Conservation (phyloP, 2,888 invertebrate genomes). For the Graphium colonna region DNA sequence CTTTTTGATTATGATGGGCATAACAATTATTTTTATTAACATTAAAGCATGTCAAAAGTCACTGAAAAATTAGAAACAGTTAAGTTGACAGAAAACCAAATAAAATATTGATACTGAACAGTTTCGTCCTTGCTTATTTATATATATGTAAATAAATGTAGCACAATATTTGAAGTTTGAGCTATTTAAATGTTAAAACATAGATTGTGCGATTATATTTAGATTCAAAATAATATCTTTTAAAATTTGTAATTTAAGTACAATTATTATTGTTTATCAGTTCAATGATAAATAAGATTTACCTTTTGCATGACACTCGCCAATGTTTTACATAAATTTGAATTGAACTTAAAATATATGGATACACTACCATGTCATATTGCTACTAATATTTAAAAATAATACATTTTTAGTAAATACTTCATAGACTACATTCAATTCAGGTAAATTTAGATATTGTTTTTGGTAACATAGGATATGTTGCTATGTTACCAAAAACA, state of each 20-base stretch:
- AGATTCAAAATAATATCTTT: slow-evolving; percentile 5
- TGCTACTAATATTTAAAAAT: slow-evolving; percentile 13
- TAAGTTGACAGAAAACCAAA: too few relatives aligned
- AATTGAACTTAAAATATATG: slow-evolving; percentile 3
- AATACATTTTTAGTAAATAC: slow-evolving; percentile 18
- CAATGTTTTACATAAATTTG: not conserved
- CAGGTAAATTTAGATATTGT: too few relatives aligned
- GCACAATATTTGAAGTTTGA: slow-evolving; percentile 8
- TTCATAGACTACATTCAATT: not conserved
- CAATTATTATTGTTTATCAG: not conserved
- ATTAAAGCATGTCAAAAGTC: too few relatives aligned
- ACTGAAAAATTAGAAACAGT: too few relatives aligned
- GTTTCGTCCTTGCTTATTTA: not conserved
- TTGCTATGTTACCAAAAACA: too few relatives aligned
- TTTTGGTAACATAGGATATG: too few relatives aligned
- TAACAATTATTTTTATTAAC: too few relatives aligned
- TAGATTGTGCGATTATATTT: slow-evolving; percentile 15
- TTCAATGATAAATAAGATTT: not conserved
- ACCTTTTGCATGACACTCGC: not conserved
- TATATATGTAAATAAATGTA: not conserved
- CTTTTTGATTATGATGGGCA: too few relatives aligned
- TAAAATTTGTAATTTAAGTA: slow-evolving; percentile 13
- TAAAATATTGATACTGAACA: too few relatives aligned
- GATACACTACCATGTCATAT: slow-evolving; percentile 5
- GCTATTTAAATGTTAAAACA: slow-evolving; percentile 11